These are phyloP conservation scores for Ctenochaetus hawaiiensis DNA, from an alignment of 2,797 vertebrate species.

Conservation along the genomic window DNA sequence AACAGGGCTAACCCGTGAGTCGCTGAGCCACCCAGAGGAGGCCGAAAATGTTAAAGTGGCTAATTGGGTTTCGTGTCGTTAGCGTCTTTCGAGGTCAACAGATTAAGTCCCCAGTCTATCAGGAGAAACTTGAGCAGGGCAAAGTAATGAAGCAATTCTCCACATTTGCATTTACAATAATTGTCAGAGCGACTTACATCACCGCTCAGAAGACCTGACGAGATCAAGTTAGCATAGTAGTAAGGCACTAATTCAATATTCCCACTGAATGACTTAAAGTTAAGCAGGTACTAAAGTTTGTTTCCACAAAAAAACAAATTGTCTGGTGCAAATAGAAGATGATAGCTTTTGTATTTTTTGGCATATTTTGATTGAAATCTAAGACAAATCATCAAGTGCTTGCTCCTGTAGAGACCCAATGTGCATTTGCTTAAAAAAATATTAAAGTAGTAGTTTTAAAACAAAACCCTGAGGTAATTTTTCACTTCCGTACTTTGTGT, in stretches of 20 bases:
- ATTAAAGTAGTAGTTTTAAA: not conserved
- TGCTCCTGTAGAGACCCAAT: not conserved
- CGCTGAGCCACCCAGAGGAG: slow-evolving; percentile 42
- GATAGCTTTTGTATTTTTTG: not conserved
- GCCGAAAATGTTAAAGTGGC: slow-evolving; percentile 41
- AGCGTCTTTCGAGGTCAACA: slow-evolving; percentile 49
- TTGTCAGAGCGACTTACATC: not conserved
- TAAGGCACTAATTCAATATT: not conserved
- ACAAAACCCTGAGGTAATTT: not conserved
- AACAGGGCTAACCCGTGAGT: slow-evolving; percentile 8
- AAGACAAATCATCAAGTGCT: not conserved
- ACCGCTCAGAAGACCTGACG: slow-evolving; percentile 7
- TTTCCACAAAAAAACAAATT: too few relatives aligned
- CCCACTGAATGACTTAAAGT: not conserved
- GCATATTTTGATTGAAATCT: not conserved
- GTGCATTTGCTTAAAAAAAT: not conserved
- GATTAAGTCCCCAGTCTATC: slow-evolving; percentile 39
- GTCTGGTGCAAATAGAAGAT: not conserved
- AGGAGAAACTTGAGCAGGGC: slow-evolving; percentile 33
- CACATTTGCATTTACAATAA: slow-evolving; percentile 30
- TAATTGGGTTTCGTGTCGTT: slow-evolving; percentile 67
- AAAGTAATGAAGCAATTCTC: slow-evolving; percentile 46
- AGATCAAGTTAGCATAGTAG: not conserved
- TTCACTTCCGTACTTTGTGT: not conserved
- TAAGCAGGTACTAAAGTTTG: not conserved